Percentiles rank a stretch among this genome's conserved stretches.
phyloP scores from a whole-genome alignment of 2,888 invertebrate genomes.

The Nemotelus pantherinus region DNA sequence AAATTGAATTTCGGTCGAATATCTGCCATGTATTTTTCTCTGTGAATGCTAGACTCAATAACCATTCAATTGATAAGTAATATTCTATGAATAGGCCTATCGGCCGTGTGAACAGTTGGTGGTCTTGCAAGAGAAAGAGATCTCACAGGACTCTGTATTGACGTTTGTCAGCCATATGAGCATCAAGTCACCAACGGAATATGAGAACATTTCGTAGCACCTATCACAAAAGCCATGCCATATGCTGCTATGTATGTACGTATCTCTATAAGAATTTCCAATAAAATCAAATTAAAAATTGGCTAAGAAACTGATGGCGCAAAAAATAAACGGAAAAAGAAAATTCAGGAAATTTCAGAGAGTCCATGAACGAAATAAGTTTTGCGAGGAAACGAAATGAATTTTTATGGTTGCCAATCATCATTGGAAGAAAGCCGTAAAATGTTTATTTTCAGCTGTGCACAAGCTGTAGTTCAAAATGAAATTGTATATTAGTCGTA shows the following conservation, averaged over 20 bases:
- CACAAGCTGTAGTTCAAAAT: slow-evolving; percentile 6
- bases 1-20: slow-evolving; percentile 27
- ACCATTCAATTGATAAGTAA: not conserved
- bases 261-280: not conserved
- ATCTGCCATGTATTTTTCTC: not conserved
- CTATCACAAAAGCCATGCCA: not conserved
- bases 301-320: slow-evolving; percentile 3
- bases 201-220: slow-evolving; percentile 1
- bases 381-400: not conserved
- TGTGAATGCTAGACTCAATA: not conserved
- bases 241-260: not conserved
- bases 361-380: not conserved
- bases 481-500: slow-evolving; percentile 20
- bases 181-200: not conserved
- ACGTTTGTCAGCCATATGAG: too few relatives aligned
- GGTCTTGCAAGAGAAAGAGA: too few relatives aligned
- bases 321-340: not conserved
- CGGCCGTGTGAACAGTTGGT: too few relatives aligned
- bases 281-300: slow-evolving; percentile 21
- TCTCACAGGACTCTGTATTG: too few relatives aligned
- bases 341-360: not conserved
- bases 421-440: slow-evolving; percentile 30
- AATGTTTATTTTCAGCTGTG: slow-evolving; percentile 37
- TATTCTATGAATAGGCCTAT: not conserved
- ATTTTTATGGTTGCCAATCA: slow-evolving; percentile 36